Conservation (phyloP, 1,140 invertebrate genomes). For the Armadillidium nasatum region DNA sequence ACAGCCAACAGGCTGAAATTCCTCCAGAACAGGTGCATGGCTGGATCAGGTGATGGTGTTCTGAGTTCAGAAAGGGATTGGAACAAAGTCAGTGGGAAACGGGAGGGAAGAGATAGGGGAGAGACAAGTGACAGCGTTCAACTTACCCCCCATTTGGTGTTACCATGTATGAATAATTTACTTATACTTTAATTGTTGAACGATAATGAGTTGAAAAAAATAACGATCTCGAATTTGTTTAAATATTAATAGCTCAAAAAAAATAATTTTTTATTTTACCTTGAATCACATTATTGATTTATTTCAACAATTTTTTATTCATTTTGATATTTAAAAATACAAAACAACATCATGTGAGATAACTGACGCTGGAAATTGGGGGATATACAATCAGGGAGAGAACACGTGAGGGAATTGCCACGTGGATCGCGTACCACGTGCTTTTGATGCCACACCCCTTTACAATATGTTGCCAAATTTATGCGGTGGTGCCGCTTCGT, state of each 20-base stretch:
- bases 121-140: neutral
- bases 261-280: too few relatives aligned
- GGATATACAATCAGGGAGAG: neutral
- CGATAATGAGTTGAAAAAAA: too few relatives aligned
- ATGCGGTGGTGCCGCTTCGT: neutral
- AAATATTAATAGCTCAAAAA: too few relatives aligned
- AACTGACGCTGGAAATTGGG: neutral
- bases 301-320: too few relatives aligned
- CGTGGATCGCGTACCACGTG: conserved; percentile 1
- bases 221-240: too few relatives aligned
- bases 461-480: neutral
- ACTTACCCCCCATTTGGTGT: too few relatives aligned
- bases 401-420: neutral
- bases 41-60: conserved; percentile 4
- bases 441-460: conserved; percentile 1
- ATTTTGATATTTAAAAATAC: neutral
- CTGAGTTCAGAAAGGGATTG: neutral
- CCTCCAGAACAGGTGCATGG: conserved; percentile 4
- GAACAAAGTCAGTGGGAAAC: neutral
- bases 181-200: too few relatives aligned
- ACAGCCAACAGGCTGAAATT: conserved; percentile 3
- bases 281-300: too few relatives aligned
- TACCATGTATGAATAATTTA: too few relatives aligned
- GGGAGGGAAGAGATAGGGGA: neutral
- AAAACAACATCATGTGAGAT: neutral